Conservation (phyloP, 2,113 vertebrate species). For the Arothron firmamentum region DNA sequence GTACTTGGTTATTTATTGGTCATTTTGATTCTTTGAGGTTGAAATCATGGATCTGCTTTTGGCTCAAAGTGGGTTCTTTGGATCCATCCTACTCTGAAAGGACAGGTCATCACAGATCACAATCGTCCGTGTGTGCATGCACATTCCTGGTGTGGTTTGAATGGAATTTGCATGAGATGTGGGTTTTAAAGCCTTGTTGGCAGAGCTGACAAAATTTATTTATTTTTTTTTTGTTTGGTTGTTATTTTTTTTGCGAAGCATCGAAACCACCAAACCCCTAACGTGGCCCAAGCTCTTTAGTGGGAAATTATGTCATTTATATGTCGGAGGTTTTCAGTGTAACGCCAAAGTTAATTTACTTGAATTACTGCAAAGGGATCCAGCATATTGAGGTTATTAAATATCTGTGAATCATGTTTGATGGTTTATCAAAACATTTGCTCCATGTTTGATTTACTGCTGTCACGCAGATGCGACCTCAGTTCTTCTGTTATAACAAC, state of each 20-base stretch:
- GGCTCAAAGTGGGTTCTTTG: constrained; percentile 34
- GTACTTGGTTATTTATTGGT: neutral
- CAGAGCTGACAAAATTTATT: too few relatives aligned
- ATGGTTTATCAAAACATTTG: constrained; percentile 33
- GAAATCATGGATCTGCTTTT: constrained; percentile 34
- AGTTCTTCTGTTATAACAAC: neutral
- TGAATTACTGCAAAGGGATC: constrained; percentile 21
- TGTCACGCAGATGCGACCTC: constrained; percentile 1
- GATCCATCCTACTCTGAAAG: constrained; percentile 65
- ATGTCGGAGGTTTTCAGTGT: constrained; percentile 23
- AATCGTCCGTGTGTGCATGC: constrained; percentile 38
- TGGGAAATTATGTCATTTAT: constrained; percentile 25
- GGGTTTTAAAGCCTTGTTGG: constrained; percentile 2
- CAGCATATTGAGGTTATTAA: constrained; percentile 19
- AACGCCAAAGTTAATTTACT: constrained; percentile 26
- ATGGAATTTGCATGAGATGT: constrained; percentile 24
- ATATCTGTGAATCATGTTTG: constrained; percentile 34
- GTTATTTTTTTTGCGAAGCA: constrained; percentile 8
- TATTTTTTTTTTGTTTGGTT: too few relatives aligned
- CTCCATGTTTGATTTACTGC: constrained; percentile 35
- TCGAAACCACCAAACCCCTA: constrained; percentile 25
- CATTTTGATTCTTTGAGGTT: neutral
- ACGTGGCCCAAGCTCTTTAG: constrained; percentile 2
- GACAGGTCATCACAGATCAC: constrained; percentile 59
- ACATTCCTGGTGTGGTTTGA: constrained; percentile 15